Evolutionary conservation across 2,888 invertebrate species (phyloP).

Genomic region (Pristionchus mayeri): DNA sequence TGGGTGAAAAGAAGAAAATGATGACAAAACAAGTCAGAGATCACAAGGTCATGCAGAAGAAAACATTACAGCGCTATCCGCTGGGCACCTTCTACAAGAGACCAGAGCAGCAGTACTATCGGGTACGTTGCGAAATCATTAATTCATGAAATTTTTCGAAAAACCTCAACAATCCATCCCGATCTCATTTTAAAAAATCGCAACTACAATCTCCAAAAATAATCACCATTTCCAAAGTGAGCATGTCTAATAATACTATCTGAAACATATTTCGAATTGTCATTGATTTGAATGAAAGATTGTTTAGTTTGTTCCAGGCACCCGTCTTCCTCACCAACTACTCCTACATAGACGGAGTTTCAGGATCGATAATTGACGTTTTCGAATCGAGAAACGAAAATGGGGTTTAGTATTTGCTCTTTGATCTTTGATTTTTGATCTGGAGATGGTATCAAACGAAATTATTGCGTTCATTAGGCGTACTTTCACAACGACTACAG

Average conservation of each 20-base stretch:
- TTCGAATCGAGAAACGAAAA: not conserved
- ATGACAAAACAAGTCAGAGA: not conserved
- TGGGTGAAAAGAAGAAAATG: not conserved
- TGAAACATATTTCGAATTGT: no score
- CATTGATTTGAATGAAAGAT: no score
- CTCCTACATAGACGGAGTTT: not conserved
- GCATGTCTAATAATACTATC: no score
- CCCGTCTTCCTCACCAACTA: conserved; percentile 11
- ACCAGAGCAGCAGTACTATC: not conserved
- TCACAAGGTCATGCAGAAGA: not conserved
- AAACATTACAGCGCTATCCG: conserved; percentile 25
- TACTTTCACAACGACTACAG: not conserved
- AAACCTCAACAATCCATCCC: conserved; percentile 33
- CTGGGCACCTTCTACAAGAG: not conserved
- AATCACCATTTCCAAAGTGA: not conserved
- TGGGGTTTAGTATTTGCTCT: conserved; percentile 12
- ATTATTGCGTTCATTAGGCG: not conserved
- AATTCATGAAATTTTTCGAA: not conserved
- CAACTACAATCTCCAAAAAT: not conserved
- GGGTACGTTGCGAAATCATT: not conserved
- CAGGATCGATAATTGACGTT: not conserved
- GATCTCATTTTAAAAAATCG: not conserved
- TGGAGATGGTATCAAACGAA: not conserved
- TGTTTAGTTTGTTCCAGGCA: no score
- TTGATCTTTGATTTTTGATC: not conserved